Evolutionary conservation across 2,113 vertebrate genomes (phyloP).

Genomic region (Cynocephalus volans): DNA sequence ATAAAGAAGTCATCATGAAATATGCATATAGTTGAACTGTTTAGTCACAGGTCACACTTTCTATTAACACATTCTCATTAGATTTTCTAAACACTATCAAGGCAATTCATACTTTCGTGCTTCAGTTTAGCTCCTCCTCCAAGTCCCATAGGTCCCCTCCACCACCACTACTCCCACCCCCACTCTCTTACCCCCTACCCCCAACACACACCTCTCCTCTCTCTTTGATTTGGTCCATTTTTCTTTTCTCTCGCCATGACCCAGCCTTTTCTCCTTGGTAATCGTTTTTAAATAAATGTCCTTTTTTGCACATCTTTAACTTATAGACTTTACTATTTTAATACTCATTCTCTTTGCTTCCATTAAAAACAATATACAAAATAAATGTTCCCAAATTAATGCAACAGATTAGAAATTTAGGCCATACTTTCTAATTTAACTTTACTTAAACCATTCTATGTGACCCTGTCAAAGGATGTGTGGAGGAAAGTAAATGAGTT

Average conservation of each 20-base stretch:
- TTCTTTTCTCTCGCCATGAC: not conserved
- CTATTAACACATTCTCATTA: constrained; percentile 56
- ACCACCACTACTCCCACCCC: fast-evolving
- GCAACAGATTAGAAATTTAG: not conserved
- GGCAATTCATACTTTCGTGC: not conserved
- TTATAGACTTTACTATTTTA: not conserved
- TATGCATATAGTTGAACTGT: constrained; percentile 47
- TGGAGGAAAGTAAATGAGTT: constrained; percentile 57
- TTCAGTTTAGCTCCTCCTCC: not conserved
- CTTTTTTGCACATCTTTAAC: not conserved
- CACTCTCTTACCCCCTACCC: fast-evolving
- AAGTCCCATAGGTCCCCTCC: not conserved
- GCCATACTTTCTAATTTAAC: not conserved
- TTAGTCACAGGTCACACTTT: constrained; percentile 49
- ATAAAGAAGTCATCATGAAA: constrained; percentile 62
- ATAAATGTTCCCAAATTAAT: constrained; percentile 15
- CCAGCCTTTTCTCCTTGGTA: not conserved
- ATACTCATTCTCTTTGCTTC: not conserved
- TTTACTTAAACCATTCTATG: constrained; percentile 3
- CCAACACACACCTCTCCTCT: not conserved
- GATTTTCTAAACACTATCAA: constrained; percentile 25
- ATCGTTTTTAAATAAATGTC: not conserved
- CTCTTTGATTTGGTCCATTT: not conserved
- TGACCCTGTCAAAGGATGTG: not conserved
- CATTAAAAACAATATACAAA: constrained; percentile 33